These are phyloP conservation scores for Lepidothrix coronata DNA, from an alignment of 2,113 vertebrate genomes.

Conservation along the genomic window DNA sequence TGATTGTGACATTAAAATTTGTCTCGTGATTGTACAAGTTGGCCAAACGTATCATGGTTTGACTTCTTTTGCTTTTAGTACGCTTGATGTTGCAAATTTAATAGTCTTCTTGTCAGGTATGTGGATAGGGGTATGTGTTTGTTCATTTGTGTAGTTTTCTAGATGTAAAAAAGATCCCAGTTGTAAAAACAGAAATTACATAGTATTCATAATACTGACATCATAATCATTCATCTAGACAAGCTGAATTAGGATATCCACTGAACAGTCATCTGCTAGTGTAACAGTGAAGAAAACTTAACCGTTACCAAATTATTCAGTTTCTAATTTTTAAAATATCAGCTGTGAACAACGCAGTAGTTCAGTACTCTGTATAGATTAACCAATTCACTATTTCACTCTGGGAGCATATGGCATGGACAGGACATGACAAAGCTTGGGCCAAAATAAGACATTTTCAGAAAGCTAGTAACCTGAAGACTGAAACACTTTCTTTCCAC, in stretches of 20 bases:
- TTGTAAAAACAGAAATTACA: not conserved
- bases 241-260: not conserved
- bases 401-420: not conserved
- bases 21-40: accelerated
- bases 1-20: not conserved
- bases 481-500: not conserved
- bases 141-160: not conserved
- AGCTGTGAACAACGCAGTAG: not conserved
- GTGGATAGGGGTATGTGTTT: not conserved
- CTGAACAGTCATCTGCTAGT: not conserved
- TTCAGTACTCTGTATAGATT: not conserved
- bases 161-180: not conserved
- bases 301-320: not conserved
- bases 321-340: not conserved
- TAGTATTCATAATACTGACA: not conserved
- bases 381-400: not conserved
- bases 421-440: not conserved
- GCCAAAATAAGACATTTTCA: not conserved
- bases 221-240: not conserved
- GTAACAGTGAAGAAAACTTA: not conserved
- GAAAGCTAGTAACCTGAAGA: not conserved
- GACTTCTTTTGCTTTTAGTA: not conserved
- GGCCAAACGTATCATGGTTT: not conserved
- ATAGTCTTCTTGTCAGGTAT: not conserved
- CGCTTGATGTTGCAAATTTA: not conserved